Conservation (phyloP, 1,140 invertebrate species). For the Drosophila rhopaloa region DNA sequence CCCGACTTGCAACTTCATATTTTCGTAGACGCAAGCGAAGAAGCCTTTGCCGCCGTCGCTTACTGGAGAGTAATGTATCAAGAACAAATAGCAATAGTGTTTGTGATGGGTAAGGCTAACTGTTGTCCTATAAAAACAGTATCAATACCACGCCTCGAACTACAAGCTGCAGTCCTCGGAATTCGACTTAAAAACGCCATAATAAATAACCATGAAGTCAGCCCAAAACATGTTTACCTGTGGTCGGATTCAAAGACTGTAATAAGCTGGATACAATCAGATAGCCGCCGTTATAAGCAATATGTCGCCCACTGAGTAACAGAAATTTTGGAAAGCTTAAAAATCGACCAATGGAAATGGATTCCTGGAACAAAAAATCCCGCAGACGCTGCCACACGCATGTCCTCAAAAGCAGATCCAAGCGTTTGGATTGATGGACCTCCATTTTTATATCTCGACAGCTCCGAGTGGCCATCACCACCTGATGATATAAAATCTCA, state of each 20-base stretch:
- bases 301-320: neutral
- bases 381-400: neutral
- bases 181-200: neutral
- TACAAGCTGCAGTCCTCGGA: neutral
- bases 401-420: neutral
- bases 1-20: neutral
- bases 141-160: neutral
- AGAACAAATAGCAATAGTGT: neutral
- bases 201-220: too few species aligned
- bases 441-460: neutral
- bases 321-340: neutral
- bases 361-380: neutral
- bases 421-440: neutral
- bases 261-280: neutral
- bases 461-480: neutral
- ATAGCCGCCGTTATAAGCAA: neutral
- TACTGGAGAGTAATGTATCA: neutral
- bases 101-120: neutral
- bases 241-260: neutral
- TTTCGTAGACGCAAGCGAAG: neutral
- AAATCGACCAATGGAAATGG: neutral
- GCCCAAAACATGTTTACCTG: neutral
- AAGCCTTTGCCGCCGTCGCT: neutral
- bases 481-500: neutral
- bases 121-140: neutral